A percentile compares a stretch with the other conserved stretches of the same genome.
Evolutionary conservation across 2,797 vertebrate species (phyloP).

Genomic region (Mormyrops boulengeri): DNA sequence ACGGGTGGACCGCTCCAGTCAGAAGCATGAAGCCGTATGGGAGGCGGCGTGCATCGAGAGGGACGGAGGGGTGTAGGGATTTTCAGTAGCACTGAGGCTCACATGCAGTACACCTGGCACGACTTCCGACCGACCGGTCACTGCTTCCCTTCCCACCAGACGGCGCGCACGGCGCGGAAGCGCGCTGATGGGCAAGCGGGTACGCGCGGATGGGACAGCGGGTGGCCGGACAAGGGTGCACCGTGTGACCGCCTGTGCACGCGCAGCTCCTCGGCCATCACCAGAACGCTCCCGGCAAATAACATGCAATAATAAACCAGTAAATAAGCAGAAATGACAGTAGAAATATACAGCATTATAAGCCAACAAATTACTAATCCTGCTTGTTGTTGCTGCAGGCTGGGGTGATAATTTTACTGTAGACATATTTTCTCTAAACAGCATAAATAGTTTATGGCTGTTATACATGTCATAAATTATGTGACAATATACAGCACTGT

Average conservation of each 20-base stretch:
- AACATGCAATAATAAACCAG: not conserved
- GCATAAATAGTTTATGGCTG: not conserved
- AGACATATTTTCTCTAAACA: not conserved
- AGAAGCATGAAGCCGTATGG: not conserved
- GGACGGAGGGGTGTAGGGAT: not conserved
- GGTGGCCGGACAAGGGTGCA: not conserved
- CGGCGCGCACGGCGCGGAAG: not conserved
- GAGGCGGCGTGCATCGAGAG: not conserved
- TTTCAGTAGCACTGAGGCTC: not conserved
- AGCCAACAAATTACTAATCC: not conserved
- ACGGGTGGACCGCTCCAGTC: not conserved
- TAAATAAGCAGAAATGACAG: not conserved
- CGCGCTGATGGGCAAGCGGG: not conserved
- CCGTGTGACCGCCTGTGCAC: not conserved
- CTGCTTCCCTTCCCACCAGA: not conserved
- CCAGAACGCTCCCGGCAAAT: not conserved
- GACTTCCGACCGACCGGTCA: not conserved
- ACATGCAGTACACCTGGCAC: not conserved
- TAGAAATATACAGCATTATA: not conserved
- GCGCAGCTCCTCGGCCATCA: not conserved
- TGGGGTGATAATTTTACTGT: not conserved
- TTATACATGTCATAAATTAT: not conserved
- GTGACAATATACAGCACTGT: not conserved
- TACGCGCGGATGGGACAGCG: not conserved
- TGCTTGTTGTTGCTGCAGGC: not conserved